These are phyloP conservation scores for Alcedo atthis DNA, from an alignment of 2,797 vertebrate genomes.

Conservation along the genomic window DNA sequence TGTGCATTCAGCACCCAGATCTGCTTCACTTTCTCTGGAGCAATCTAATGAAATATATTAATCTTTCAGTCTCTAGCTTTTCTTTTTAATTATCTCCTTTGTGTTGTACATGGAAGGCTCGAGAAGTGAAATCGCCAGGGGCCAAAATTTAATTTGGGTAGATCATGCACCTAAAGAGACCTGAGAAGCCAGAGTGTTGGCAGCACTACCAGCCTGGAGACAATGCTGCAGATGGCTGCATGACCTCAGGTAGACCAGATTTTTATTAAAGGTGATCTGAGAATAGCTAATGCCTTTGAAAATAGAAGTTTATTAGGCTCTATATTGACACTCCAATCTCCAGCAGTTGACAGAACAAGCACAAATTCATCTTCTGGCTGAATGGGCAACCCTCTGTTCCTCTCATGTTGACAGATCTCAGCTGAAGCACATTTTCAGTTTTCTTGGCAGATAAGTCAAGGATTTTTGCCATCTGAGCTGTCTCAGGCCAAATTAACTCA, in stretches of 20 bases:
- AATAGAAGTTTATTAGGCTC: slow-evolving; percentile 29
- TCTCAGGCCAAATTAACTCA: background rate
- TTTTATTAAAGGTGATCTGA: background rate
- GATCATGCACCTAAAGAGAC: background rate
- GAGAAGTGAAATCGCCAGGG: background rate
- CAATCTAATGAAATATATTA: background rate
- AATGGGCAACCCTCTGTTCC: slow-evolving; percentile 34
- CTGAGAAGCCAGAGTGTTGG: background rate
- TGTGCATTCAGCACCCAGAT: background rate
- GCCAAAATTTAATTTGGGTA: slow-evolving; percentile 12
- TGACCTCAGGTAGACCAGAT: background rate
- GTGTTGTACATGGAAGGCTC: background rate
- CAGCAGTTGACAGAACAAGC: slow-evolving; percentile 35
- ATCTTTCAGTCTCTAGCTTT: background rate
- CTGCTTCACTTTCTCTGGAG: background rate
- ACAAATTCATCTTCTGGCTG: slow-evolving; percentile 42
- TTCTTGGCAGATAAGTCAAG: slow-evolving; percentile 17
- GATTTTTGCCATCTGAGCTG: slow-evolving; percentile 40
- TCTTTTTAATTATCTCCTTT: background rate
- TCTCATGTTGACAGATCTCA: background rate
- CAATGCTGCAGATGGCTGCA: background rate
- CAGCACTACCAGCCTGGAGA: background rate
- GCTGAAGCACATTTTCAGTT: slow-evolving; percentile 37
- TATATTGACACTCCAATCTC: slow-evolving; percentile 34
- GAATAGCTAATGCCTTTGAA: background rate